Conservation (phyloP, 1,140 invertebrate species). For the Bombyx mori region DNA sequence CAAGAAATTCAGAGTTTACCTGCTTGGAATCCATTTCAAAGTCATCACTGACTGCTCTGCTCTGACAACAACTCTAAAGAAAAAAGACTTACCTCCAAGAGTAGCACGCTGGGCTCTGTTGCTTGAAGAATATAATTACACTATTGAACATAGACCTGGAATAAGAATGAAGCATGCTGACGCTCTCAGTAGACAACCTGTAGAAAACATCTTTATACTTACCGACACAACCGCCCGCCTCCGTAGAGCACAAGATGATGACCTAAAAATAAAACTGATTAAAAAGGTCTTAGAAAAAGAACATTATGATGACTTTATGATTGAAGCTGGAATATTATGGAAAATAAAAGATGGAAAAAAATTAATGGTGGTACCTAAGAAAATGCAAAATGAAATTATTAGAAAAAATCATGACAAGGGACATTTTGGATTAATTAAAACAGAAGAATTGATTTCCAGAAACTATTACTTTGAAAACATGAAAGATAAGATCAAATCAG, state of each 20-base stretch:
- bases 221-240: constrained; percentile 13
- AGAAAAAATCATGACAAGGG: constrained; percentile 34
- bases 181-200: constrained; percentile 47
- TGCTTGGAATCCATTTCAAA: constrained; percentile 61
- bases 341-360: constrained; percentile 24
- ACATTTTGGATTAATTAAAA: constrained; percentile 51
- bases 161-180: constrained; percentile 55
- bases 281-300: constrained; percentile 22
- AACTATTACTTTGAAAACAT: constrained; percentile 50
- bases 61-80: constrained; percentile 45
- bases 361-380: constrained; percentile 31
- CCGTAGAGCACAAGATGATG: constrained; percentile 24
- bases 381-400: constrained; percentile 33
- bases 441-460: constrained; percentile 35
- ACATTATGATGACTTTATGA: constrained; percentile 20
- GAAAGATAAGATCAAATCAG: constrained; percentile 18
- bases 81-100: constrained; percentile 36
- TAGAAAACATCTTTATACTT: constrained; percentile 12
- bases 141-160: constrained; percentile 38
- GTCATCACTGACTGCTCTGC: constrained; percentile 55
- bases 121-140: constrained; percentile 43
- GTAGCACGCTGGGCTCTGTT: constrained; percentile 25
- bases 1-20: constrained; percentile 65
- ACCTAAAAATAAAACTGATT: constrained; percentile 24
- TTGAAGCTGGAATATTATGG: constrained; percentile 27